phyloP scores from a whole-genome alignment of 2,113 vertebrate genomes.

The Cricetomys ansorgei region DNA sequence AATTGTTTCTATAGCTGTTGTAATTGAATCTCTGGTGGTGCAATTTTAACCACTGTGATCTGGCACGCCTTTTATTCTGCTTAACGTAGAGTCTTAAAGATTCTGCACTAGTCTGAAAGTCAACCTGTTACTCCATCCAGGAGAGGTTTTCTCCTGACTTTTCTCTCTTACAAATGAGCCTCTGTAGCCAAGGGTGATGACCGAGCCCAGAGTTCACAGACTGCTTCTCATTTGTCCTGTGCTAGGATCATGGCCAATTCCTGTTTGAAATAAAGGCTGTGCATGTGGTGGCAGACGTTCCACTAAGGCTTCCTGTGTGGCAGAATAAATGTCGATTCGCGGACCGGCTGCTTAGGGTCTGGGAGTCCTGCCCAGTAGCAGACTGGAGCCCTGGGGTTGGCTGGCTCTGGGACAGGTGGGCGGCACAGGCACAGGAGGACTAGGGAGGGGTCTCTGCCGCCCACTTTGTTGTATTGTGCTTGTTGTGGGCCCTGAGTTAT shows the following conservation, averaged over 20 bases:
- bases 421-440: too few relatives aligned
- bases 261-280: not conserved
- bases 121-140: not conserved
- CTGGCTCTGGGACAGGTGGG: not conserved
- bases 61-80: conserved; percentile 1
- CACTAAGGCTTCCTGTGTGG: not conserved
- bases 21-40: conserved; percentile 34
- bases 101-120: not conserved
- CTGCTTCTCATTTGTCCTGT: not conserved
- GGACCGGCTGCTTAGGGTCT: not conserved
- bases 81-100: not conserved
- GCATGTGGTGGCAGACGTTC: not conserved
- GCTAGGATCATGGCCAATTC: not conserved
- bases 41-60: conserved; percentile 34
- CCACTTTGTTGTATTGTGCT: not conserved
- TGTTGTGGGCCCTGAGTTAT: not conserved
- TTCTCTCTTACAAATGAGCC: not conserved
- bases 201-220: not conserved
- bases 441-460: not conserved
- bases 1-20: conserved; percentile 26
- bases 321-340: not conserved
- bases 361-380: not conserved
- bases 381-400: not conserved
- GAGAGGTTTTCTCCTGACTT: not conserved
- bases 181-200: not conserved